Percentiles rank a stretch among this genome's conserved stretches.
phyloP scores from a whole-genome alignment of 2,797 vertebrate species.

The Toxotes lorentzi region DNA sequence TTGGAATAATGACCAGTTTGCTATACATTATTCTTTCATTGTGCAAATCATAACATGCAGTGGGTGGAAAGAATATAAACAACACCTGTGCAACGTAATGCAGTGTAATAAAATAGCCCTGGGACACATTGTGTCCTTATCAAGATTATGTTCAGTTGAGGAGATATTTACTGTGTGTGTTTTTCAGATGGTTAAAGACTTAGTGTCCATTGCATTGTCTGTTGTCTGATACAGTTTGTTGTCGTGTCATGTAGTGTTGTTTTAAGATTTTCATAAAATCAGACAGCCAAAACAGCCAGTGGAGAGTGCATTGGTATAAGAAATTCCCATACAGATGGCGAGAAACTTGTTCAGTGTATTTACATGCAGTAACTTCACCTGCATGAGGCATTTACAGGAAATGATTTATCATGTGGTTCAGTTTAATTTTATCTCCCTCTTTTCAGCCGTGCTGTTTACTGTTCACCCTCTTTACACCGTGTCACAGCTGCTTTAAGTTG shows the following conservation, averaged over 20 bases:
- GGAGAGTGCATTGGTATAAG: neutral
- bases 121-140: neutral
- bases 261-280: neutral
- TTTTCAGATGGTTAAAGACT: neutral
- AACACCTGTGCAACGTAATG: neutral
- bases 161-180: neutral
- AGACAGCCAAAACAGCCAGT: neutral
- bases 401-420: neutral
- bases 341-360: neutral
- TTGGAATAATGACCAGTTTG: slow-evolving; percentile 23
- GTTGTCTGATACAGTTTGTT: neutral
- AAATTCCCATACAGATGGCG: neutral
- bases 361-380: neutral
- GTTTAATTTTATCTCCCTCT: neutral
- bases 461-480: neutral
- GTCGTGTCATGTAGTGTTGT: neutral
- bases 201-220: neutral
- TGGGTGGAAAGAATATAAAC: neutral
- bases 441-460: neutral
- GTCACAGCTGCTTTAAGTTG: neutral
- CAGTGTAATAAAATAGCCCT: neutral
- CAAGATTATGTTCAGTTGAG: neutral
- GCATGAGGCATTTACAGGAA: neutral
- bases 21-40: neutral
- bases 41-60: slow-evolving; percentile 5